These are phyloP conservation scores for Malurus leucopterus DNA, from an alignment of 2,797 vertebrate species.

Conservation along the genomic window DNA sequence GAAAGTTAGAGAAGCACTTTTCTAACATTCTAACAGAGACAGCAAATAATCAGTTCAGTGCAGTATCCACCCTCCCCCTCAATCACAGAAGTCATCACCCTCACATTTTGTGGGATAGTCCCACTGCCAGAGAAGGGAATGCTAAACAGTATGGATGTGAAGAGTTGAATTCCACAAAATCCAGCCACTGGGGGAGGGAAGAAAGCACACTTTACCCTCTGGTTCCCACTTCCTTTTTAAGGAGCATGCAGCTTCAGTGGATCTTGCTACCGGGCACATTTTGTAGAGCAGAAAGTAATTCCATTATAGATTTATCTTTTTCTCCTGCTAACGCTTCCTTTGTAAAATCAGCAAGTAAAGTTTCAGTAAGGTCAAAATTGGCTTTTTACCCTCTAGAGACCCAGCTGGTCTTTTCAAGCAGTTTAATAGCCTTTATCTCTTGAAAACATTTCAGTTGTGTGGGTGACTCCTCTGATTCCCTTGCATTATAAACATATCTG, in stretches of 20 bases:
- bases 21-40: not conserved
- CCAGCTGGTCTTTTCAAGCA: conserved; percentile 39
- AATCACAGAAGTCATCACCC: not conserved
- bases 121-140: not conserved
- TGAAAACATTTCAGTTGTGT: conserved; percentile 20
- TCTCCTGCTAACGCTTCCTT: conserved; percentile 8
- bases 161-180: not conserved
- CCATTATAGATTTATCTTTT: conserved; percentile 43
- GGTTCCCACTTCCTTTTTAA: not conserved
- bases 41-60: not conserved
- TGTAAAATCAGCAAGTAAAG: conserved; percentile 32
- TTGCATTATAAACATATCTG: conserved; percentile 33
- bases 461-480: conserved; percentile 15
- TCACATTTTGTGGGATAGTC: not conserved
- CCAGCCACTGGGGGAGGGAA: not conserved
- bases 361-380: conserved; percentile 46
- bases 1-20: not conserved
- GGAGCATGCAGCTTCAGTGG: not conserved
- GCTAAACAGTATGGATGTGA: not conserved
- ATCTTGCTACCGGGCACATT: not conserved
- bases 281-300: conserved; percentile 16
- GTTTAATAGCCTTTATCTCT: conserved; percentile 51
- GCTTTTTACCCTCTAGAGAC: conserved; percentile 39
- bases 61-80: fast-evolving
- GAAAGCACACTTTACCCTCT: not conserved